Conservation (phyloP, 2,888 invertebrate species). For the Syrphus vitripennis region DNA sequence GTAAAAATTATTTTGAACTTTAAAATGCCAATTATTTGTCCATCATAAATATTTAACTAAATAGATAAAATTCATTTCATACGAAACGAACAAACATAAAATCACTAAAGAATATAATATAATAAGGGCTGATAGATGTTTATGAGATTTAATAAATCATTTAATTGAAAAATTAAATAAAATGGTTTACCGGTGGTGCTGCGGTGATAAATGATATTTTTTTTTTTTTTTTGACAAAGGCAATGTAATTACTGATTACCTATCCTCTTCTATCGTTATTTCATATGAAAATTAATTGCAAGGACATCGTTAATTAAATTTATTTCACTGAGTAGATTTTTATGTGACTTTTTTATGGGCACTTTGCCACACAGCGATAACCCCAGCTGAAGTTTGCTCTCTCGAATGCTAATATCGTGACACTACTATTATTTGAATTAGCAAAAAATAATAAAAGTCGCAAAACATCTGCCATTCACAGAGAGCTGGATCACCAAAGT, state of each 20-base stretch:
- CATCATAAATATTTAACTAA: too few species aligned
- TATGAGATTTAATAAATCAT: conserved; percentile 12
- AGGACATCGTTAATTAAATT: conserved; percentile 42
- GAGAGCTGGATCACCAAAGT: too few species aligned
- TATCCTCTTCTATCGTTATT: not conserved
- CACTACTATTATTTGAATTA: conserved; percentile 22
- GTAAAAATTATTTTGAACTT: not conserved
- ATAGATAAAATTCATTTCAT: conserved; percentile 2
- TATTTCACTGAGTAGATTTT: conserved; percentile 32
- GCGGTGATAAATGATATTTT: not conserved
- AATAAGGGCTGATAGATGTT: not conserved
- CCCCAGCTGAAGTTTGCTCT: not conserved
- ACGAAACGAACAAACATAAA: not conserved
- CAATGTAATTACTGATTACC: not conserved
- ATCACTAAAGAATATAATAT: not conserved
- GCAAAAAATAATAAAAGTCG: not conserved
- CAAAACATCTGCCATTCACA: conserved; percentile 41
- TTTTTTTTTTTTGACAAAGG: conserved; percentile 6
- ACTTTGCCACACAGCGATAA: not conserved
- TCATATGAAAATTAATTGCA: conserved; percentile 16
- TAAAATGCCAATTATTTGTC: conserved; percentile 11
- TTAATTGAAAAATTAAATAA: conserved; percentile 24
- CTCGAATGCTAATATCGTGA: conserved; percentile 26
- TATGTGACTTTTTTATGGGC: conserved; percentile 45
- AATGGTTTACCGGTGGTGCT: not conserved